These are phyloP conservation scores for Cinara cedri DNA, from an alignment of 2,888 invertebrate genomes.

Conservation along the genomic window DNA sequence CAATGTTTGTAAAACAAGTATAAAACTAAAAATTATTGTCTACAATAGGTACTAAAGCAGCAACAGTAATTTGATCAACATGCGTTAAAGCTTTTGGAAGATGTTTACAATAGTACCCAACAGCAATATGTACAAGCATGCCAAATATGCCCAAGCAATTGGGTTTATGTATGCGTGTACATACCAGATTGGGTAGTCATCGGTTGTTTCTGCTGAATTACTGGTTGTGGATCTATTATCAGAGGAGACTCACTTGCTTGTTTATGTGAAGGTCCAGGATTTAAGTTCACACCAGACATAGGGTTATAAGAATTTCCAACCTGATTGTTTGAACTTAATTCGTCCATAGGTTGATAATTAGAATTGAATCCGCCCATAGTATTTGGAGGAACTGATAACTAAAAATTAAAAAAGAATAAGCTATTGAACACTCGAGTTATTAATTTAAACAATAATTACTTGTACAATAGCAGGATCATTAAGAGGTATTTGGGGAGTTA, in stretches of 20 bases:
- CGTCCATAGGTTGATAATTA: slow-evolving; percentile 52
- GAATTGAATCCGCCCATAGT: slow-evolving; percentile 43
- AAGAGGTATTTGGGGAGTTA: slow-evolving; percentile 83
- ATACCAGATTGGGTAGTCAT: slow-evolving; percentile 55
- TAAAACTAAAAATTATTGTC: background rate
- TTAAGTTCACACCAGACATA: slow-evolving; percentile 56
- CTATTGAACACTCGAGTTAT: background rate
- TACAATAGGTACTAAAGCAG: slow-evolving; percentile 15
- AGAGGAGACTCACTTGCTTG: slow-evolving; percentile 57
- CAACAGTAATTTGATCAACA: background rate
- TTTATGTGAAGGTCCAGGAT: slow-evolving; percentile 53
- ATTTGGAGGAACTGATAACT: slow-evolving; percentile 52
- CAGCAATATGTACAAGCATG: slow-evolving; percentile 56
- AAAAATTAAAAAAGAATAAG: background rate
- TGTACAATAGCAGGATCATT: slow-evolving; percentile 98
- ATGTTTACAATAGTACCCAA: slow-evolving; percentile 44
- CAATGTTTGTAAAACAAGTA: background rate
- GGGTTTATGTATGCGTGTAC: slow-evolving; percentile 52
- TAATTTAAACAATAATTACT: slow-evolving; percentile 63
- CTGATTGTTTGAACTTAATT: slow-evolving; percentile 44
- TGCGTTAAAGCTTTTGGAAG: slow-evolving; percentile 23
- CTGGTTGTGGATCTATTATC: slow-evolving; percentile 49
- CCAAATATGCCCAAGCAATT: slow-evolving; percentile 50
- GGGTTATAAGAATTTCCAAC: slow-evolving; percentile 56
- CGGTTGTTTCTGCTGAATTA: slow-evolving; percentile 50